Evolutionary conservation across 2,113 vertebrate genomes (phyloP).

Genomic region (Rhombomys opimus): DNA sequence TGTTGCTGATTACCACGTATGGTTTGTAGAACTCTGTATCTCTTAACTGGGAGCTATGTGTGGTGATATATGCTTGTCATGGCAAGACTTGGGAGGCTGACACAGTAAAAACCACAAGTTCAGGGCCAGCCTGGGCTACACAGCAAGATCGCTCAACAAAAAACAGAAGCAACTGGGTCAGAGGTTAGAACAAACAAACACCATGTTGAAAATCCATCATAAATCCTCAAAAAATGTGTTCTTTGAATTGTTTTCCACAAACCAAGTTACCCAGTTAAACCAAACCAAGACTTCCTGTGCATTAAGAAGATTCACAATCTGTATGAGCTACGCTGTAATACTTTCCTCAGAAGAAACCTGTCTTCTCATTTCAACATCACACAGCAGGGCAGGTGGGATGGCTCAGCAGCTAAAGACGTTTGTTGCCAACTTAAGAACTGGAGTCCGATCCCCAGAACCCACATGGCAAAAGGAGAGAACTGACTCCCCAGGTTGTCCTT

Average conservation of each 20-base stretch:
- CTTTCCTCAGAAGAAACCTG: neutral
- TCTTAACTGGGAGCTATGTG: neutral
- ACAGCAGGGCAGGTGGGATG: neutral
- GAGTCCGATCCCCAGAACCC: neutral
- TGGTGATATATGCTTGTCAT: neutral
- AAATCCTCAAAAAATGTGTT: constrained; percentile 24
- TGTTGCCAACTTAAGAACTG: neutral
- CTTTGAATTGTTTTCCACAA: constrained; percentile 48
- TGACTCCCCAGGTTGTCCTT: neutral
- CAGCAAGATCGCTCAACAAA: neutral
- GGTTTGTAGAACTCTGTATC: neutral
- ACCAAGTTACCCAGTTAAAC: neutral
- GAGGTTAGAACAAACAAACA: neutral
- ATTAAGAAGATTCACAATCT: neutral
- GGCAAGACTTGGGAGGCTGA: neutral
- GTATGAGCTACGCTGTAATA: neutral
- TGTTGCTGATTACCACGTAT: neutral
- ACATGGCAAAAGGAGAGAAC: neutral
- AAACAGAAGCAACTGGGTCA: neutral
- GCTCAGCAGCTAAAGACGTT: neutral
- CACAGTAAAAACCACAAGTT: neutral
- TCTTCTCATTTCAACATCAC: neutral
- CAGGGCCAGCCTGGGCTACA: neutral
- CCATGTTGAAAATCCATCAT: constrained; percentile 31
- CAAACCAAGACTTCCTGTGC: neutral